Evolutionary conservation across 2,888 invertebrate species (phyloP).

Genomic region (Candidula unifasciata): DNA sequence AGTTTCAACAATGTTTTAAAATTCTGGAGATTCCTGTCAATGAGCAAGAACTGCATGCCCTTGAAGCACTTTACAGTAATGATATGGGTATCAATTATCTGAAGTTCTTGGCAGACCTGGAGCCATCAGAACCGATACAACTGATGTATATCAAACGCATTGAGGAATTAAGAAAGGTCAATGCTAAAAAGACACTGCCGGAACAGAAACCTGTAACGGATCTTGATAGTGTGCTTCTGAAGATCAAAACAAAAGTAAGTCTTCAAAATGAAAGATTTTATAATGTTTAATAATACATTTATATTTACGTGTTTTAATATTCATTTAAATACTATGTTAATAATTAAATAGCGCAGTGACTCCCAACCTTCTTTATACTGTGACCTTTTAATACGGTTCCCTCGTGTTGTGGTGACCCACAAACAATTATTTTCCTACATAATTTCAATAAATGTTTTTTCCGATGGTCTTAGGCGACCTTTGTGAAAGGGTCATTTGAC

Average conservation of each 20-base stretch:
- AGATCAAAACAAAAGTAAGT: slow-evolving; percentile 76
- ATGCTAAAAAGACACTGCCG: slow-evolving; percentile 66
- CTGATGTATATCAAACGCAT: slow-evolving; percentile 74
- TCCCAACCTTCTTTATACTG: too few relatives aligned
- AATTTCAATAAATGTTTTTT: too few relatives aligned
- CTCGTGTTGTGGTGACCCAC: too few relatives aligned
- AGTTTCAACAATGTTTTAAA: slow-evolving; percentile 77
- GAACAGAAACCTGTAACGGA: slow-evolving; percentile 68
- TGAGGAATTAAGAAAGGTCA: slow-evolving; percentile 69
- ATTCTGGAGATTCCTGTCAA: slow-evolving; percentile 74
- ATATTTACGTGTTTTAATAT: too few relatives aligned
- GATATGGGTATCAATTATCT: slow-evolving; percentile 77
- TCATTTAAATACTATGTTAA: too few relatives aligned
- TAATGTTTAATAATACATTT: too few relatives aligned
- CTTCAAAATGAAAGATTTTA: not conserved
- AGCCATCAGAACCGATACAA: slow-evolving; percentile 67
- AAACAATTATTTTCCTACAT: too few relatives aligned
- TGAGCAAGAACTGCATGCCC: slow-evolving; percentile 73
- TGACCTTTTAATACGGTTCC: too few relatives aligned
- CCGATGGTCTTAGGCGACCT: too few relatives aligned
- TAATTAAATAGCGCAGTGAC: too few relatives aligned
- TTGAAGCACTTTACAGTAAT: slow-evolving; percentile 76
- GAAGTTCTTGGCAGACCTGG: slow-evolving; percentile 74
- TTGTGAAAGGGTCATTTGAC: too few relatives aligned
- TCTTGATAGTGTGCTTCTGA: slow-evolving; percentile 74